Percentiles rank a stretch among this genome's conserved stretches.
phyloP scores from a whole-genome alignment of 1,140 invertebrate genomes.

The Megalonaias nervosa region DNA sequence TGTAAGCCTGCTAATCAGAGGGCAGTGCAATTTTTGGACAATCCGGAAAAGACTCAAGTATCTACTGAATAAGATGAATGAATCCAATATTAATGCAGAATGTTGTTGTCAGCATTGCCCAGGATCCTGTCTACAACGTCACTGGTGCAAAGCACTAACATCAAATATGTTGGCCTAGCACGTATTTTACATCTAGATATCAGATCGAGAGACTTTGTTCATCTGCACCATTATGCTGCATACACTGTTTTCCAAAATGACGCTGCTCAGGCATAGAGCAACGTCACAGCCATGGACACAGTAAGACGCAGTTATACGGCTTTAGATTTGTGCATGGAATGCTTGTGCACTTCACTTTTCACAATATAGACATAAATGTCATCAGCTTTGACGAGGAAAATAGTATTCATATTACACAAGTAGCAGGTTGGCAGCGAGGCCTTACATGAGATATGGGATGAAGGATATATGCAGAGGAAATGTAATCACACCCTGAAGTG shows the following conservation, averaged over 20 bases:
- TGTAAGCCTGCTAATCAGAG: too few relatives aligned
- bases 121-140: slow-evolving; percentile 4
- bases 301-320: not conserved
- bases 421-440: slow-evolving; percentile 8
- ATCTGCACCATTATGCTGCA: slow-evolving; percentile 7
- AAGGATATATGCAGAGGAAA: too few relatives aligned
- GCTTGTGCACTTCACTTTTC: not conserved
- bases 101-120: not conserved
- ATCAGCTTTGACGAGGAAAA: slow-evolving; percentile 3
- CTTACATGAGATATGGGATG: not conserved
- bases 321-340: not conserved
- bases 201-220: slow-evolving; percentile 6
- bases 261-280: not conserved
- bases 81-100: not conserved
- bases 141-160: not conserved
- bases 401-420: slow-evolving; percentile 7
- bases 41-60: too few relatives aligned
- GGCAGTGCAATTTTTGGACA: too few relatives aligned
- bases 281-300: not conserved
- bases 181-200: slow-evolving; percentile 14
- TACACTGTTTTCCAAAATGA: slow-evolving; percentile 1
- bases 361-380: slow-evolving; percentile 18
- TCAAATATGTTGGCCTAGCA: slow-evolving; percentile 7
- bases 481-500: too few relatives aligned
- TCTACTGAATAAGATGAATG: too few relatives aligned